A percentile compares a stretch with the other conserved stretches of the same genome.
Evolutionary conservation across 2,888 invertebrate species (phyloP).

Genomic region (Chironomus riparius): DNA sequence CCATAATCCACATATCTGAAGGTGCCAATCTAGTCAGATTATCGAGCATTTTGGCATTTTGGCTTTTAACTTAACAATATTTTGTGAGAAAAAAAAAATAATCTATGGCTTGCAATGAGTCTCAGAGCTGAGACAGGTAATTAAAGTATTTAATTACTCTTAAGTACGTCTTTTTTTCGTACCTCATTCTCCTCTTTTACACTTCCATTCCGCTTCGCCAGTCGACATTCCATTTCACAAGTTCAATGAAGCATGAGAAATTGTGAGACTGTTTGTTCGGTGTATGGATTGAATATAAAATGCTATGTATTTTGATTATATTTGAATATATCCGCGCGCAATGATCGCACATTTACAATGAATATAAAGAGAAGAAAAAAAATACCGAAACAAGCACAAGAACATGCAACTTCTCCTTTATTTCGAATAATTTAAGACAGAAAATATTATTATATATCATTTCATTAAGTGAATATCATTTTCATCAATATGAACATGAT

Average conservation of each 20-base stretch:
- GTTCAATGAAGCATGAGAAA: slow-evolving; percentile 14
- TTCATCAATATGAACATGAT: slow-evolving; percentile 17
- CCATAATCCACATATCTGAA: not conserved
- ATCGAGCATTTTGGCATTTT: not conserved
- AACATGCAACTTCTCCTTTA: slow-evolving; percentile 8
- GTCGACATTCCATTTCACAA: not conserved
- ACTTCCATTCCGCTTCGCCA: not conserved
- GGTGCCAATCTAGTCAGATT: slow-evolving; percentile 5
- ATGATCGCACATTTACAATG: not conserved
- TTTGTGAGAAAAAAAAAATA: too few relatives aligned
- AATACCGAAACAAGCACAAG: not conserved
- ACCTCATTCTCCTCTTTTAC: not conserved
- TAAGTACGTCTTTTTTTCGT: not conserved
- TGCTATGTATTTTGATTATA: not conserved
- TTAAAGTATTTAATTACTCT: slow-evolving; percentile 21
- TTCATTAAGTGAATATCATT: slow-evolving; percentile 27
- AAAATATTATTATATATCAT: slow-evolving; percentile 27
- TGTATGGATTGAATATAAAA: not conserved
- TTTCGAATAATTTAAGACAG: not conserved
- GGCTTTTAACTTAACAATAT: not conserved
- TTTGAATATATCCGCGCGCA: not conserved
- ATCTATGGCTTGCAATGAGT: not conserved
- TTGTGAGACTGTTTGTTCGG: not conserved
- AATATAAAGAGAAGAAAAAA: not conserved
- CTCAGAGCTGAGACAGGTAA: not conserved